Evolutionary conservation across 2,888 invertebrate species (phyloP).

Genomic region (Acleris holmiana): DNA sequence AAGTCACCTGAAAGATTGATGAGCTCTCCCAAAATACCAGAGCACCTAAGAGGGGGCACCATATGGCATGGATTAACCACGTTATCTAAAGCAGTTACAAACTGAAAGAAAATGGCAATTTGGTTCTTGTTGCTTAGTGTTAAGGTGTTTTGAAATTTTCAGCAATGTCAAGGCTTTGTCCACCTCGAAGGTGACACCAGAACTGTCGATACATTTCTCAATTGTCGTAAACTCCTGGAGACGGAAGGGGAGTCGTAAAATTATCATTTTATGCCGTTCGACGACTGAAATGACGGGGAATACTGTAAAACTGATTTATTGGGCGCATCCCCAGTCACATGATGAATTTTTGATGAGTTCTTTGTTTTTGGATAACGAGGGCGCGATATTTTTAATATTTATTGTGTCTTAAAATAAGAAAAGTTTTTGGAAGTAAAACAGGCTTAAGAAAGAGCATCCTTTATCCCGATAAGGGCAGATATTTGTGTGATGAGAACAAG

Average conservation of each 20-base stretch:
- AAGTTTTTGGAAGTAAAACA: too few species aligned
- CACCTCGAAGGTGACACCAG: constrained; percentile 77
- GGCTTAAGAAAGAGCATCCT: too few species aligned
- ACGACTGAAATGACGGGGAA: constrained; percentile 84
- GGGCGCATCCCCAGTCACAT: constrained; percentile 79
- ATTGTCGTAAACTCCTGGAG: constrained; percentile 82
- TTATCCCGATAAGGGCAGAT: too few species aligned
- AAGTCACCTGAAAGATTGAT: constrained; percentile 79
- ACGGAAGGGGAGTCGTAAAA: constrained; percentile 83
- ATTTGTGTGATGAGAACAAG: too few species aligned
- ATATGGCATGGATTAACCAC: constrained; percentile 67
- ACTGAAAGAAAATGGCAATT: constrained; percentile 44
- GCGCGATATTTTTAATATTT: constrained; percentile 39
- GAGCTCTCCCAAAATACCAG: constrained; percentile 73
- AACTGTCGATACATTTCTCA: constrained; percentile 85
- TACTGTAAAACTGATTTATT: constrained; percentile 85
- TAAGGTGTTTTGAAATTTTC: constrained; percentile 46
- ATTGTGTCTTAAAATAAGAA: too few species aligned
- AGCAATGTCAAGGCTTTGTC: constrained; percentile 49
- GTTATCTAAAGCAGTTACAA: constrained; percentile 40
- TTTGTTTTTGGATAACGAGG: constrained; percentile 73
- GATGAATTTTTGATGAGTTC: constrained; percentile 81
- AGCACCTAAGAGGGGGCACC: constrained; percentile 56
- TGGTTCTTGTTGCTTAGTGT: constrained; percentile 49
- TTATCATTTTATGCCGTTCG: constrained; percentile 84